Percentiles rank a stretch among this genome's conserved stretches.
Evolutionary conservation across 2,797 vertebrate species (phyloP).

Genomic region (Esox lucius): DNA sequence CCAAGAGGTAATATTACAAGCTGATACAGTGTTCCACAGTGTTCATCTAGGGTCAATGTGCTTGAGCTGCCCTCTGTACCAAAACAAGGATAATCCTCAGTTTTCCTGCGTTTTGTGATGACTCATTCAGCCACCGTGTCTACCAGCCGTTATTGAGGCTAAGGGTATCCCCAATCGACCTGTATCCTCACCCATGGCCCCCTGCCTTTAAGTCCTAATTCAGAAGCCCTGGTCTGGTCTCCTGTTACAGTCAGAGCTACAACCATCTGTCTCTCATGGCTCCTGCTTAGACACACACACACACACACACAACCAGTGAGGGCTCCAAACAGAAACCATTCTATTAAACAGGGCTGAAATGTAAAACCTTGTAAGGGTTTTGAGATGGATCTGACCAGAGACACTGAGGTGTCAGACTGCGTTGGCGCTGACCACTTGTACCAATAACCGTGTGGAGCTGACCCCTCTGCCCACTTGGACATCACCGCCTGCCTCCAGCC

Average conservation of each 20-base stretch:
- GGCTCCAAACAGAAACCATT: neutral
- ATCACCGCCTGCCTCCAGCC: neutral
- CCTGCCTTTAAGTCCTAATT: slow-evolving; percentile 32
- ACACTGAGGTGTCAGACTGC: slow-evolving; percentile 35
- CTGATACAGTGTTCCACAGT: slow-evolving; percentile 1
- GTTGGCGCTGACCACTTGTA: slow-evolving; percentile 37
- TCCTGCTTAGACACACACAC: neutral
- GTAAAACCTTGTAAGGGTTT: neutral
- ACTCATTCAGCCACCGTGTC: slow-evolving; percentile 35
- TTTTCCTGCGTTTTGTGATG: slow-evolving; percentile 36
- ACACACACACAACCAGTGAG: slow-evolving; percentile 15
- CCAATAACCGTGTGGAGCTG: slow-evolving; percentile 24
- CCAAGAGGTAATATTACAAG: neutral
- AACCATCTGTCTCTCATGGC: neutral
- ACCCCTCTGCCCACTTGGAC: slow-evolving; percentile 6
- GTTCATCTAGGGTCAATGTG: slow-evolving; percentile 16
- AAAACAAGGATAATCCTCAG: slow-evolving; percentile 56
- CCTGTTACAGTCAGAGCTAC: neutral
- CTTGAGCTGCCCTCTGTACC: slow-evolving; percentile 10
- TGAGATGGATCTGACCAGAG: slow-evolving; percentile 1
- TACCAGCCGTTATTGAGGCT: slow-evolving; percentile 43
- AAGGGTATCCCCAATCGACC: slow-evolving; percentile 28
- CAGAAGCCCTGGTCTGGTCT: slow-evolving; percentile 8
- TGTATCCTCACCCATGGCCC: slow-evolving; percentile 2
- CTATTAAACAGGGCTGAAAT: neutral